phyloP scores from a whole-genome alignment of 2,797 vertebrate species.

The Falco biarmicus region DNA sequence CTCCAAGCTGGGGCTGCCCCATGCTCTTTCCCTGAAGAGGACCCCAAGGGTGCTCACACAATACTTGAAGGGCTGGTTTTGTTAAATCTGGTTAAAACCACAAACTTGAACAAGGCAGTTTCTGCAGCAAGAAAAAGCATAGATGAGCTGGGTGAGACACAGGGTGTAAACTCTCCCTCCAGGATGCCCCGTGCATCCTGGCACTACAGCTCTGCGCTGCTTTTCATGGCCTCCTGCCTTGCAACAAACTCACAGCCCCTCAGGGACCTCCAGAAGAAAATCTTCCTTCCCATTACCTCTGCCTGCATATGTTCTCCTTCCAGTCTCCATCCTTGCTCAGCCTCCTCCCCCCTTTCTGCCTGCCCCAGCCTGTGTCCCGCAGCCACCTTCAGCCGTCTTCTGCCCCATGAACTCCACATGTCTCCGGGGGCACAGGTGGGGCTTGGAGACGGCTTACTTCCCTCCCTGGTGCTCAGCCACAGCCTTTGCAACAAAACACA shows the following conservation, averaged over 20 bases:
- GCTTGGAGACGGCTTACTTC: background rate
- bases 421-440: background rate
- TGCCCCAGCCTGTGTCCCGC: background rate
- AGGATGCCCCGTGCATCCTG: fast-evolving
- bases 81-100: background rate
- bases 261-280: background rate
- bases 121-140: background rate
- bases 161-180: background rate
- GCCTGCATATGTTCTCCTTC: fast-evolving
- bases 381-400: background rate
- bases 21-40: background rate
- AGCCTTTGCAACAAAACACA: background rate
- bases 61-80: background rate
- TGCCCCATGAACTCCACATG: background rate
- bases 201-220: background rate
- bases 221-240: background rate
- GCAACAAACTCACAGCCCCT: background rate
- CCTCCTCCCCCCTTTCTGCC: background rate
- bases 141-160: background rate
- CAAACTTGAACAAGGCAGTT: background rate
- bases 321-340: background rate
- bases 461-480: background rate
- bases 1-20: background rate
- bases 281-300: background rate
- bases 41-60: background rate